phyloP scores from a whole-genome alignment of 2,797 vertebrate species.

The Pogonophryne albipinna region DNA sequence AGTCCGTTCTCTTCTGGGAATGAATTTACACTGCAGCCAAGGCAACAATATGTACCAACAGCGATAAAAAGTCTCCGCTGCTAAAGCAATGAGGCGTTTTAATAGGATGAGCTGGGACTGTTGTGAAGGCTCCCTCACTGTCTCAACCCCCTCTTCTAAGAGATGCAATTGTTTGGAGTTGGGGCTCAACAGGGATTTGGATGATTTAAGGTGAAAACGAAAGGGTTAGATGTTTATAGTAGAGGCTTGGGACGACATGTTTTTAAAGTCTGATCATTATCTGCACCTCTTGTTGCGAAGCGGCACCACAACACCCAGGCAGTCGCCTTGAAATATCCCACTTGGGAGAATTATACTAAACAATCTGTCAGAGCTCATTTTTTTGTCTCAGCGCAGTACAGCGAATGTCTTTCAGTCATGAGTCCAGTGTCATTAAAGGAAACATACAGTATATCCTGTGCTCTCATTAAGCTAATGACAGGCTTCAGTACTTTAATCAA shows the following conservation, averaged over 20 bases:
- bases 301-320: conserved; percentile 39
- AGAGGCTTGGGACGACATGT: conserved; percentile 31
- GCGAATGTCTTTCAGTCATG: conserved; percentile 29
- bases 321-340: conserved; percentile 50
- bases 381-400: conserved; percentile 13
- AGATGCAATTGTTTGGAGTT: conserved; percentile 67
- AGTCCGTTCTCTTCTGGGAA: conserved; percentile 71
- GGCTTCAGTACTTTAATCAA: background rate
- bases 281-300: conserved; percentile 55
- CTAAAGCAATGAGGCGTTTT: conserved; percentile 83
- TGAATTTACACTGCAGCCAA: conserved; percentile 75
- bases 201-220: conserved; percentile 77
- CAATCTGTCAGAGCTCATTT: conserved; percentile 40
- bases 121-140: conserved; percentile 63
- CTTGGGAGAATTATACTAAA: conserved; percentile 48
- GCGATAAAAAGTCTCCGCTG: conserved; percentile 72
- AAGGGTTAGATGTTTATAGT: conserved; percentile 56
- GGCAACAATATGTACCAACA: conserved; percentile 74
- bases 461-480: too few relatives aligned
- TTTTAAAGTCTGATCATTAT: conserved; percentile 70
- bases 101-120: conserved; percentile 78
- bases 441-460: conserved; percentile 8
- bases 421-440: conserved; percentile 37
- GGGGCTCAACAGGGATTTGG: conserved; percentile 67
- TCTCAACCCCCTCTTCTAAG: conserved; percentile 47